Evolutionary conservation across 2,888 invertebrate genomes (phyloP), one percentile per base, ranked within the genome.

Genomic region (Noctua fimbriata): DNA sequence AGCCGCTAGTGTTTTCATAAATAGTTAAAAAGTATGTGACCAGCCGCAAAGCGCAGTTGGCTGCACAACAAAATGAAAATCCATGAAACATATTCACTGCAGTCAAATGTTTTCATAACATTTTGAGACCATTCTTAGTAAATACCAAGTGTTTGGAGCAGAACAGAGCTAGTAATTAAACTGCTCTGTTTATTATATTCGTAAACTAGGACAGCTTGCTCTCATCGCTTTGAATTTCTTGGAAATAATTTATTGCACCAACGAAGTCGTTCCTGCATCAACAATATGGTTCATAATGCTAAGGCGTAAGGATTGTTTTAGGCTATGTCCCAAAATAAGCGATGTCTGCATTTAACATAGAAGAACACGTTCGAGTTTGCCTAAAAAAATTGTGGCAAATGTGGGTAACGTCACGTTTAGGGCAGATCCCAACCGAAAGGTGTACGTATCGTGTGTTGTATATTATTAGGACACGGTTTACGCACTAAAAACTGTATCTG

Each of bases 81-180:
- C 12, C 18, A 65, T 18, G 52, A 28, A 3, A 58, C 1, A 65
- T 66, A 41, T 41, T 41, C 10, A 36, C 24, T 75, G 32, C 28
- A 36, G 75, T 63, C 14, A 41, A 76, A 44, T 44, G 16, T 70
- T 66, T 85, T 41, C 81, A 58, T 28, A 63, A 28, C 12, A 36
- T 24, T 74, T 47, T 41, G 36, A 60, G n/a, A 49, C 14, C 18
- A 69, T 52, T 28, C 32, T 36, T 16, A 28, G 44, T 60, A 79
- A 84, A 58, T 82, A 60, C n/a, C 47, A 28, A 55, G 41, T 44
- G 32, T 71, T 66, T n/a, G 52, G 32, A 63, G 16, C 70, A 83
- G 49, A 78, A 63, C 32, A 28, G 16, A 79, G 65, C 70, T 73
- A 10, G n/a, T 76, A 44, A 84, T 83, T 75, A 69, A 79, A 79